phyloP scores from a whole-genome alignment of 37 sponge, comb jelly and placozoan genomes.

The Crambe crambe region DNA sequence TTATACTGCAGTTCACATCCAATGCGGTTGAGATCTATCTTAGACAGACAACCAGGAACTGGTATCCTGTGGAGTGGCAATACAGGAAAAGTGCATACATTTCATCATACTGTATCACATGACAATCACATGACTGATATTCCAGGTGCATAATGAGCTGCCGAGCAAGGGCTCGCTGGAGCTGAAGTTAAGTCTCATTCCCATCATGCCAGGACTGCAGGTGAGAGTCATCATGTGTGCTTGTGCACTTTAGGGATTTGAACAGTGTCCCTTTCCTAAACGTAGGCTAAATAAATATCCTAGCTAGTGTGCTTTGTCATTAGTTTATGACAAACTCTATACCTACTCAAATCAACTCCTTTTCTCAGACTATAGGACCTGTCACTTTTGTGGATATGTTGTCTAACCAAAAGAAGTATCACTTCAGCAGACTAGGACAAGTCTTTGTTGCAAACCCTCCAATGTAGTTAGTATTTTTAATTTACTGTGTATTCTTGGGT shows the following conservation, averaged over 20 bases:
- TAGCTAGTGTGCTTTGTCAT: too few species aligned
- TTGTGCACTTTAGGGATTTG: too few species aligned
- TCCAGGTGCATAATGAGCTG: conserved; percentile 57
- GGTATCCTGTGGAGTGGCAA: conserved; percentile 69
- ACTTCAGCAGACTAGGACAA: conserved; percentile 44
- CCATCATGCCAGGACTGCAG: conserved; percentile 72
- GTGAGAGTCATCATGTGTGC: conserved; percentile 10
- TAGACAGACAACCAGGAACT: conserved; percentile 35
- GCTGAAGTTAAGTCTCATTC: conserved; percentile 34
- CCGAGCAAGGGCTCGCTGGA: conserved; percentile 23
- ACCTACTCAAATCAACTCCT: not conserved
- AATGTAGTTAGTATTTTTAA: not conserved
- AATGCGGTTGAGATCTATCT: conserved; percentile 45
- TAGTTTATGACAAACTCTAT: too few species aligned
- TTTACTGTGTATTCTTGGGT: too few species aligned
- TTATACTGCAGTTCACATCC: conserved; percentile 14
- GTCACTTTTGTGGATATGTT: conserved; percentile 45
- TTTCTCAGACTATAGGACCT: conserved; percentile 31
- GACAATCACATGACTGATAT: too few species aligned
- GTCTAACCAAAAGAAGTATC: conserved; percentile 59
- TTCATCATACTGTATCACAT: not conserved
- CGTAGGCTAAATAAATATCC: too few species aligned
- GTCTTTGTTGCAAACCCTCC: conserved; percentile 51
- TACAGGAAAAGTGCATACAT: conserved; percentile 47
- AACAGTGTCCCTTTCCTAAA: too few species aligned